phyloP scores from a whole-genome alignment of 2,888 invertebrate species.

The Drosophila rubida region DNA sequence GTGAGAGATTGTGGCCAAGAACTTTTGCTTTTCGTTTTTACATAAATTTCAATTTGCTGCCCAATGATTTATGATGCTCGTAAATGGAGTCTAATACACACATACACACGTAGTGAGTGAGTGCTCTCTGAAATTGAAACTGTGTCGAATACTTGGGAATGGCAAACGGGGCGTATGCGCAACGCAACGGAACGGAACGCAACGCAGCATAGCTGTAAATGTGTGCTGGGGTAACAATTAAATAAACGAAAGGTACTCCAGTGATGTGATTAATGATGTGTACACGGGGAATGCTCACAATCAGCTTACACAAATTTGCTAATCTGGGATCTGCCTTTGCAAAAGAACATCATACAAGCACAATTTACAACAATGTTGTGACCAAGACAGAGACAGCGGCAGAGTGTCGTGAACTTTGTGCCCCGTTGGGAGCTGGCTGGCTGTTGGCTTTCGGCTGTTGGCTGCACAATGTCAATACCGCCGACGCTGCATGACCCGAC shows the following conservation, averaged over 20 bases:
- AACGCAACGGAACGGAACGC: constrained; percentile 27
- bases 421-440: constrained; percentile 46
- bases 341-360: constrained; percentile 66
- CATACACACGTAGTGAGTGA: constrained; percentile 31
- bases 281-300: constrained; percentile 62
- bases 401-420: constrained; percentile 73
- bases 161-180: constrained; percentile 46
- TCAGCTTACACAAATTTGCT: constrained; percentile 67
- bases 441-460: neutral
- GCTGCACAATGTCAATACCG: constrained; percentile 50
- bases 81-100: constrained; percentile 34
- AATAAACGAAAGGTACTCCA: constrained; percentile 52
- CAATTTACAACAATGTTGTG: constrained; percentile 52
- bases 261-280: constrained; percentile 68
- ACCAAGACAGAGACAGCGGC: constrained; percentile 4
- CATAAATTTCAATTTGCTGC: constrained; percentile 42
- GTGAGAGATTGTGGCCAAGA: constrained; percentile 47
- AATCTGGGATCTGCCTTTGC: constrained; percentile 62
- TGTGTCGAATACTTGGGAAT: constrained; percentile 39
- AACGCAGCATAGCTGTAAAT: constrained; percentile 32
- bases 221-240: constrained; percentile 50
- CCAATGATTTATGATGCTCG: constrained; percentile 67
- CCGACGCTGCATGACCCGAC: constrained; percentile 42
- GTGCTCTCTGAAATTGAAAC: constrained; percentile 32
- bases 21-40: constrained; percentile 67